Base-by-base conservation (phyloP, 1,140 invertebrate genomes). In the Zaprionus capensis region DNA sequence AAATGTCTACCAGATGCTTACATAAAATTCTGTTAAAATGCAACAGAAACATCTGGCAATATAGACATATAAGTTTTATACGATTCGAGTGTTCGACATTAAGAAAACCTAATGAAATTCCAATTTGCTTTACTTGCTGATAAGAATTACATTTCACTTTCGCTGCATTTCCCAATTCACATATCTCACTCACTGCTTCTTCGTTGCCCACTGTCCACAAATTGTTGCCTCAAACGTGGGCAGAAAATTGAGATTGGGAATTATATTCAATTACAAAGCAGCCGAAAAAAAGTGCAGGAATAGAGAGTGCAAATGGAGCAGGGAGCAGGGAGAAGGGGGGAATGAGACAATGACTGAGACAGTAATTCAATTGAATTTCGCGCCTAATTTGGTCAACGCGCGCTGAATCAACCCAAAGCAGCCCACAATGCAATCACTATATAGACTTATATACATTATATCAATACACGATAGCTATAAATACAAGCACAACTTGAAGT, bases 291-390 rank as follows among this genome's bases (percentile, higher is more conserved):
- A 31, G 28, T 36, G 24, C 41, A 46, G 28, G 44, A 3, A 69
- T 22, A 70, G 22, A 70, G 31, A 34, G 9, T 34, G 34, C 56
- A 28, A 65, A 71, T 53, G 22, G n/a, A 51, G 20, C 20, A 24
- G 46, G 9, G 17, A 4, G 44, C 20, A 24, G 46, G 44, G 4
- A 9, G 15, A 6, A 4, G 9, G 31, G 22, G 51, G 38, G 56
- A 53, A 41, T 57, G 12, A 12, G 34, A 44, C 12, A 2, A 12
- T 22, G 20, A 59, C 56, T 73, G 64, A 64, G 34, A 68, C 68
- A 63, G 57, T 65, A 77, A 80, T 86, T 86, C 83, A 86, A 86
- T 87, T 86, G 80, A 83, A 83, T 83, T 86, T 86, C 80, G 79
- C 73, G 84, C 83, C 83, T 59, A 87, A 86, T 86, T 86, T 83